Evolutionary conservation across 2,888 invertebrate genomes (phyloP).

Genomic region (Siphlonurus alternatus): DNA sequence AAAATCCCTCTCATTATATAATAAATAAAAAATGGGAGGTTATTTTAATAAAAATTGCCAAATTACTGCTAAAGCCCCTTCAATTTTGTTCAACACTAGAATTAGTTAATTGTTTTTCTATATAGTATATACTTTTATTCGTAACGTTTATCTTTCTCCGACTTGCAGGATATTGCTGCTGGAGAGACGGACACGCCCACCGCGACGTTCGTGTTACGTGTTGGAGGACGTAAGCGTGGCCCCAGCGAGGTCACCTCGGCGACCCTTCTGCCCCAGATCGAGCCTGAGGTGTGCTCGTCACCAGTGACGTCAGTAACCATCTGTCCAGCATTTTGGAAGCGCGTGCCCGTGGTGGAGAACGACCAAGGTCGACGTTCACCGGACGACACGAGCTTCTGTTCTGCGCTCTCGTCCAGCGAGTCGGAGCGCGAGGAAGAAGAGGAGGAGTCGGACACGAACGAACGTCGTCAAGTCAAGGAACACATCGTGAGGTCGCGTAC

Average conservation of each 20-base stretch:
- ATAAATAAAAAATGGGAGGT: too few relatives aligned
- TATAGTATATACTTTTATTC: too few relatives aligned
- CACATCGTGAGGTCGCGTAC: neutral
- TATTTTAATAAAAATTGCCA: too few relatives aligned
- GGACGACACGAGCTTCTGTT: neutral
- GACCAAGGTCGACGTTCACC: neutral
- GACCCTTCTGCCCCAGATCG: neutral
- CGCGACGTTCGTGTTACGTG: neutral
- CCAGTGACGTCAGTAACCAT: slow-evolving; percentile 12
- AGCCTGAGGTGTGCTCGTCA: slow-evolving; percentile 6
- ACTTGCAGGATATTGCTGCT: neutral
- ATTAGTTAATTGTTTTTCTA: too few relatives aligned
- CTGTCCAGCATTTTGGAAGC: slow-evolving; percentile 12
- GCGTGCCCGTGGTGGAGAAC: neutral
- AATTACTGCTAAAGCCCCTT: too few relatives aligned
- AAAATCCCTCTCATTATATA: too few relatives aligned
- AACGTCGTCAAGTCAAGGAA: neutral
- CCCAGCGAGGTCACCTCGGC: neutral
- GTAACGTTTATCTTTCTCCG: too few relatives aligned
- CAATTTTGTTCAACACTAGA: too few relatives aligned
- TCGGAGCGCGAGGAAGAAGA: neutral
- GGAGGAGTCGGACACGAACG: neutral
- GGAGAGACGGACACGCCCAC: neutral
- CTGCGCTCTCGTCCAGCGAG: neutral
- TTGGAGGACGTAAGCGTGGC: neutral